Percentiles rank a stretch among this genome's conserved stretches.
Evolutionary conservation across 2,888 invertebrate species (phyloP).

Genomic region (Mimumesa dahlbomi): DNA sequence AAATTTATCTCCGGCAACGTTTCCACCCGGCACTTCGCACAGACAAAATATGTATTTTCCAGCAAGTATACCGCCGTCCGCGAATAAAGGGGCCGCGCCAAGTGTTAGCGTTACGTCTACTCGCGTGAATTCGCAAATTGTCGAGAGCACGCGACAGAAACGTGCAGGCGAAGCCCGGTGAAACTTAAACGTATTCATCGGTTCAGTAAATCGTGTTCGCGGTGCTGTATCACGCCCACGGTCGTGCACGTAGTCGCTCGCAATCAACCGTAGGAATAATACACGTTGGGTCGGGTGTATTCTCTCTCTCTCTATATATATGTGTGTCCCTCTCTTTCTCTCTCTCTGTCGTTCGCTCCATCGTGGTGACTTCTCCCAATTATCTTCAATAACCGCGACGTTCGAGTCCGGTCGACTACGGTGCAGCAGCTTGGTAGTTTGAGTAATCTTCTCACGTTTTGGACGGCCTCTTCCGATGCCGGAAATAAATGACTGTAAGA

Average conservation of each 20-base stretch:
- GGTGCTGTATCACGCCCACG: slow-evolving; percentile 18
- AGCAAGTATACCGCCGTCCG: too few relatives aligned
- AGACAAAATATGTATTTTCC: too few relatives aligned
- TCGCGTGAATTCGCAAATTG: background rate
- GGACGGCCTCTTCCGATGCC: slow-evolving; percentile 29
- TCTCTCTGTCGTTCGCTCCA: slow-evolving; percentile 16
- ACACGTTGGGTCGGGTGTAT: slow-evolving; percentile 1
- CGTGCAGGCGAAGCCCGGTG: background rate
- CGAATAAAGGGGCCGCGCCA: background rate
- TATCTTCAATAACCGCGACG: slow-evolving; percentile 57
- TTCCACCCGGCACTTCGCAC: too few relatives aligned
- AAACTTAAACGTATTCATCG: slow-evolving; percentile 6
- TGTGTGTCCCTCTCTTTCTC: background rate
- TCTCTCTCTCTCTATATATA: background rate
- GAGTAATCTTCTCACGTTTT: slow-evolving; percentile 64
- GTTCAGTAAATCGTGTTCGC: background rate
- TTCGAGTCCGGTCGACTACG: slow-evolving; percentile 27
- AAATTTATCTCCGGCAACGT: too few relatives aligned
- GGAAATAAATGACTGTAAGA: slow-evolving; percentile 62
- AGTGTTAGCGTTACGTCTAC: background rate
- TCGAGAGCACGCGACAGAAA: background rate
- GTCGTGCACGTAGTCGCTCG: slow-evolving; percentile 11
- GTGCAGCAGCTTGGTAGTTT: slow-evolving; percentile 31
- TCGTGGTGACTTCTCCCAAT: slow-evolving; percentile 53
- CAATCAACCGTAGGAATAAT: slow-evolving; percentile 23